A percentile compares a stretch with the other conserved stretches of the same genome.
Evolutionary conservation across 1,140 invertebrate genomes (phyloP).

Genomic region (Ruditapes philippinarum): DNA sequence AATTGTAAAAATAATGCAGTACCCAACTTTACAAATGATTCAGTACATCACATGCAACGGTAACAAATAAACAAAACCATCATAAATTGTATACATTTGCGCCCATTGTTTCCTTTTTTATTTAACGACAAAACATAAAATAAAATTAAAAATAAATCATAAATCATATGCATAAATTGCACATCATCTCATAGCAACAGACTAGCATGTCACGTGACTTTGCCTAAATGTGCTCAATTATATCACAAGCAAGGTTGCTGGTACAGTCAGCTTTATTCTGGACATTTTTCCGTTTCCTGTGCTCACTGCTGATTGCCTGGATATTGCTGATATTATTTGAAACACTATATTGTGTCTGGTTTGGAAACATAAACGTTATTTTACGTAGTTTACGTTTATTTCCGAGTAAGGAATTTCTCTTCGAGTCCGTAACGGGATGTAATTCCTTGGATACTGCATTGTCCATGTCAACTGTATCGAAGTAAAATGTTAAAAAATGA

Average conservation of each 20-base stretch:
- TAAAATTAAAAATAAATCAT: too few relatives aligned
- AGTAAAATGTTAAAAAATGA: neutral
- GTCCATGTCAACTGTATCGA: neutral
- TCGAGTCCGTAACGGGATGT: neutral
- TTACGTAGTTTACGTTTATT: conserved; percentile 30
- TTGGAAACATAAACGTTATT: conserved; percentile 42
- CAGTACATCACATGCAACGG: too few relatives aligned
- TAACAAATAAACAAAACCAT: too few relatives aligned
- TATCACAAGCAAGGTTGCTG: conserved; percentile 7
- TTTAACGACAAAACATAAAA: too few relatives aligned
- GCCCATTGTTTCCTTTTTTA: too few relatives aligned
- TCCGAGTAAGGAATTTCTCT: neutral
- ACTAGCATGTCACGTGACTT: too few relatives aligned
- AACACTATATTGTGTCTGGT: neutral
- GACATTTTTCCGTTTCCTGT: neutral
- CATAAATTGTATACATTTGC: too few relatives aligned
- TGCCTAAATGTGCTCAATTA: conserved; percentile 33
- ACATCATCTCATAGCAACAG: too few relatives aligned
- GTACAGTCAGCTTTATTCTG: neutral
- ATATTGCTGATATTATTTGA: neutral
- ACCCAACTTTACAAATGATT: too few relatives aligned
- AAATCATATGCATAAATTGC: too few relatives aligned
- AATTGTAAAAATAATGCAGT: too few relatives aligned
- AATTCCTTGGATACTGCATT: neutral
- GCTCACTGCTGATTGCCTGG: neutral